Evolutionary conservation across 2,888 invertebrate species (phyloP).

Genomic region (Cerastis rubricosa): DNA sequence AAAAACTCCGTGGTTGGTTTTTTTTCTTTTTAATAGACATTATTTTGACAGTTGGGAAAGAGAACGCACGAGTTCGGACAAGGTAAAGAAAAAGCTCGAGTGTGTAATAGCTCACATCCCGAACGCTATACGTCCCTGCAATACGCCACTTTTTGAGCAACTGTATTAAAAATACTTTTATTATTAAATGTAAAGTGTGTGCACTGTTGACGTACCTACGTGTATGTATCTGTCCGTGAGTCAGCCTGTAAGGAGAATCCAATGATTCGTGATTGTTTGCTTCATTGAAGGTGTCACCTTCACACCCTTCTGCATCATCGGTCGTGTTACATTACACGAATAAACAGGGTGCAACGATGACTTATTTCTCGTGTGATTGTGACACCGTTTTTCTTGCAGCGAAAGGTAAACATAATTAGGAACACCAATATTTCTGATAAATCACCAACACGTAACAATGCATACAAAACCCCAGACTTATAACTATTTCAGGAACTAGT

Average conservation of each 20-base stretch:
- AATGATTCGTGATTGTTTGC: constrained; percentile 35
- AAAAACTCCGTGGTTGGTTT: too few relatives aligned
- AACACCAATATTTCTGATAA: not conserved
- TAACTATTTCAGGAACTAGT: not conserved
- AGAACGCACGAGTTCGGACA: too few relatives aligned
- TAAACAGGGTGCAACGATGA: not conserved
- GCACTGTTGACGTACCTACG: too few relatives aligned
- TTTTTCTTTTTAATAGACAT: too few relatives aligned
- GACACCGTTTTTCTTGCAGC: not conserved
- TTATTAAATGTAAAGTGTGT: too few relatives aligned
- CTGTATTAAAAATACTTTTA: too few relatives aligned
- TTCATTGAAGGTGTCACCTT: constrained; percentile 40
- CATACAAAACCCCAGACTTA: not conserved
- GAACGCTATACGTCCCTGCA: too few relatives aligned
- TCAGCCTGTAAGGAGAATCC: constrained; percentile 34
- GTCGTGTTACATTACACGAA: constrained; percentile 18
- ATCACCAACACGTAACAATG: not conserved
- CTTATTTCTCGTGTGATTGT: constrained; percentile 20
- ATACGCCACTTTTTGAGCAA: too few relatives aligned
- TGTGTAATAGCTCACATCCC: too few relatives aligned
- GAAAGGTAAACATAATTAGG: not conserved
- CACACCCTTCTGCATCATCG: constrained; percentile 2
- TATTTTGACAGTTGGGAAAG: too few relatives aligned
- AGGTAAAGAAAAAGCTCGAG: too few relatives aligned
- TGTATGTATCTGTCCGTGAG: not conserved